Conservation (phyloP, 92 coral and sea anemone genomes). For the Umimayanthus chanpuru region DNA sequence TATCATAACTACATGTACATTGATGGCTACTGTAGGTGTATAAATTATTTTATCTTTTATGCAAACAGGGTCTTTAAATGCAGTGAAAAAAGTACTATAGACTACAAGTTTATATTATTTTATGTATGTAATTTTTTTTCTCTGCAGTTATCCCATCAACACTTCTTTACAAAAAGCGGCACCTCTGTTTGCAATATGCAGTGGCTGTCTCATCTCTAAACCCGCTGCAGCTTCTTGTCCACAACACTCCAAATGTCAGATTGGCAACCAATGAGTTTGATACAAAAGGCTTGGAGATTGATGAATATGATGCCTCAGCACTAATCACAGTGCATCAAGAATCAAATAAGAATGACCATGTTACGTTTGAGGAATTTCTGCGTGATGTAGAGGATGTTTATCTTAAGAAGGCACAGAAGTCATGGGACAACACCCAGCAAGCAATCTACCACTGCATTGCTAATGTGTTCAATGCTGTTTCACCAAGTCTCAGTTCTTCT, state of each 20-base stretch:
- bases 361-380: constrained; percentile 68
- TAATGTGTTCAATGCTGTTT: constrained; percentile 63
- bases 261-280: constrained; percentile 58
- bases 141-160: constrained; percentile 58
- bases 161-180: constrained; percentile 65
- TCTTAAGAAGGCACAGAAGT: constrained; percentile 40
- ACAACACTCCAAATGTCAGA: constrained; percentile 73
- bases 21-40: too few species aligned
- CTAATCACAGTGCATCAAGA: constrained; percentile 47
- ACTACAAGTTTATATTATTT: background rate
- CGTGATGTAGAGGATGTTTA: constrained; percentile 54
- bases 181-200: constrained; percentile 79
- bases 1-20: too few species aligned
- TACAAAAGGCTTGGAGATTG: constrained; percentile 41
- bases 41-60: too few species aligned
- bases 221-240: constrained; percentile 69
- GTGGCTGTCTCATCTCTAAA: constrained; percentile 64
- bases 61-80: too few species aligned
- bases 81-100: background rate
- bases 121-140: background rate
- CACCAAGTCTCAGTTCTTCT: constrained; percentile 52
- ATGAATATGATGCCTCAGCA: constrained; percentile 67
- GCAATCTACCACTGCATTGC: constrained; percentile 52
- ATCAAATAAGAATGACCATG: constrained; percentile 42
- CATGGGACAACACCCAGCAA: constrained; percentile 68